phyloP scores from a whole-genome alignment of 2,888 invertebrate species.

The Cynaeus angustus region DNA sequence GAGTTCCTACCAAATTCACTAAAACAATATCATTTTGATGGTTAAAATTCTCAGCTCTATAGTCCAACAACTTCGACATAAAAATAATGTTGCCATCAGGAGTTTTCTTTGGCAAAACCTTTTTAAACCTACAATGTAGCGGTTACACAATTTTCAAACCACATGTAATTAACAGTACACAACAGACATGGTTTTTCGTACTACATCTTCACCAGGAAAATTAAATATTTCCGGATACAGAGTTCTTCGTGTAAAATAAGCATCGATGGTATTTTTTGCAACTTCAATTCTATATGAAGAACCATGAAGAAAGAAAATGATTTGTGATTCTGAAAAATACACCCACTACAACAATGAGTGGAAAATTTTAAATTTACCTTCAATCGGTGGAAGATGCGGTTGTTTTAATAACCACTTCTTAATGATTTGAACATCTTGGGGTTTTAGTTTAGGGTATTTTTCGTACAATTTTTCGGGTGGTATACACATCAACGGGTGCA shows the following conservation, averaged over 20 bases:
- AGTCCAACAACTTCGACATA: background rate
- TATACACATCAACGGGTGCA: background rate
- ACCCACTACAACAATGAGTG: background rate
- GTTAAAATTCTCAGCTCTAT: background rate
- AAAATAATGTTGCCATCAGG: background rate
- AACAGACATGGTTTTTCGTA: background rate
- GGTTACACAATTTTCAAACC: background rate
- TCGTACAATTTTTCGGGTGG: background rate
- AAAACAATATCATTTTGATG: background rate
- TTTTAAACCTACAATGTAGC: background rate
- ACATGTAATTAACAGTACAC: background rate
- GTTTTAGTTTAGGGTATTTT: conserved; percentile 12
- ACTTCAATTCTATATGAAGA: background rate
- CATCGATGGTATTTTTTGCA: background rate
- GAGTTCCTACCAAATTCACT: background rate
- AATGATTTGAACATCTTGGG: background rate
- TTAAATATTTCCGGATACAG: background rate
- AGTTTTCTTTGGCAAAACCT: background rate
- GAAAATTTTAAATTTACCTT: background rate
- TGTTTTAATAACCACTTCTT: conserved; percentile 4
- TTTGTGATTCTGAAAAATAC: conserved; percentile 5
- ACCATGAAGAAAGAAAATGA: background rate
- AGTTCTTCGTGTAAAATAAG: background rate
- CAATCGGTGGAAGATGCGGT: background rate
- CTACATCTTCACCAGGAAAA: background rate